phyloP scores from a whole-genome alignment of 2,888 invertebrate genomes.

The Calliscelio sp. region DNA sequence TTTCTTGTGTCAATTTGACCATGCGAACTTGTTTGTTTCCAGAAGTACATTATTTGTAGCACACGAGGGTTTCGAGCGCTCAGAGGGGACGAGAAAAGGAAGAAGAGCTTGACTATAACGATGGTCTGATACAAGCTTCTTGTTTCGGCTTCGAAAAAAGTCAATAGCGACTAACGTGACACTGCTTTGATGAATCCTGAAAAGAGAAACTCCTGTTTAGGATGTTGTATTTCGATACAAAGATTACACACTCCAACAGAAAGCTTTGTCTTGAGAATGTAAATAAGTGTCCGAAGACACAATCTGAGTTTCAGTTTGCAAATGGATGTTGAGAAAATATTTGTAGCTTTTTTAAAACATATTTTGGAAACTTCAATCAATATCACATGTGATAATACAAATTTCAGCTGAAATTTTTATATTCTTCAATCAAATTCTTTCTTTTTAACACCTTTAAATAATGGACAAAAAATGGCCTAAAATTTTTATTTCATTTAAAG shows the following conservation, averaged over 20 bases:
- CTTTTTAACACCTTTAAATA: too few relatives aligned
- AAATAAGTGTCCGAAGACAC: slow-evolving; percentile 26
- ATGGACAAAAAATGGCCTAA: too few relatives aligned
- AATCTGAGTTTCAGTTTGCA: too few relatives aligned
- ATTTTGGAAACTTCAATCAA: too few relatives aligned
- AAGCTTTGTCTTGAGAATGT: not conserved
- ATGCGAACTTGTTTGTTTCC: slow-evolving; percentile 82
- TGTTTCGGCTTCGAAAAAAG: slow-evolving; percentile 80
- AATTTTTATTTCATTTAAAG: too few relatives aligned
- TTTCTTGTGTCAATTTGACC: slow-evolving; percentile 81
- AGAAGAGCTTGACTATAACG: slow-evolving; percentile 81
- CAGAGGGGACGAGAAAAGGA: slow-evolving; percentile 68
- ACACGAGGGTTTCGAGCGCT: slow-evolving; percentile 79
- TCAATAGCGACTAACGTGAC: slow-evolving; percentile 75
- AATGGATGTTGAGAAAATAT: too few relatives aligned
- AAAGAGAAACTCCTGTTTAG: slow-evolving; percentile 51
- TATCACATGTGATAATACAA: too few relatives aligned
- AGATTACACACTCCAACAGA: slow-evolving; percentile 40
- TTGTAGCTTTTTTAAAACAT: too few relatives aligned
- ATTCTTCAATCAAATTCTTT: too few relatives aligned
- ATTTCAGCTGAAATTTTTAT: too few relatives aligned
- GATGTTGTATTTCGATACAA: slow-evolving; percentile 50
- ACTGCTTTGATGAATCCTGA: slow-evolving; percentile 55
- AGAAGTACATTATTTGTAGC: slow-evolving; percentile 81
- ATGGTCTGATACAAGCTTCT: slow-evolving; percentile 83